Base-by-base conservation (phyloP, 2,113 vertebrate species). In the Oryctolagus cuniculus region DNA sequence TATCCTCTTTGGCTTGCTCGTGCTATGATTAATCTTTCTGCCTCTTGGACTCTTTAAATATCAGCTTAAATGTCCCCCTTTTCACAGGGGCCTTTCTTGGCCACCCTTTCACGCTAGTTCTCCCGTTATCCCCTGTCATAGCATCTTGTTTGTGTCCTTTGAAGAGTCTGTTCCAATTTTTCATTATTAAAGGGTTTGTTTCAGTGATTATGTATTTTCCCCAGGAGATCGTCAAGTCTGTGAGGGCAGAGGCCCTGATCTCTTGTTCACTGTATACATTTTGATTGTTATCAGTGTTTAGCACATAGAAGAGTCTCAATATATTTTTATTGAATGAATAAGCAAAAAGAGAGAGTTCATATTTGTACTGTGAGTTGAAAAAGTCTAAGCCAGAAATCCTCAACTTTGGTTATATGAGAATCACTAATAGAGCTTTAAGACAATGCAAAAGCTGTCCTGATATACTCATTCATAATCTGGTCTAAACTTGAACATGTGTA, bases 371-470 rank as follows among this genome's bases (percentile, higher is more conserved):
- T 80, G 80, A 66, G 29, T 80, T 67, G 27, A 95, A 58, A 75
- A 89, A 31, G 17, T 64, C 67, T 90, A 70, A 91, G 44, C 10
- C 44, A 77, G 27, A 16, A 93, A 63, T 84, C 83, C 17, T 64
- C 70, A 95, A 49, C 31, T 1, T 92, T 80, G 31, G 58, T 53
- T 91, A 75, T 10, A 22, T 74, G 49, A 86, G 36, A 91, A 63
- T 95, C n/a, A 58, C 75, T 83, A 84, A 75, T 31, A 21, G 21
- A 89, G 31, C 24, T 90, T 78, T 87, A 75, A 95, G 91, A 72
- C 5, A 63, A 69, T 95, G 10, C 1, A 13, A 82, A 86, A 22
- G 1, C 10, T 34, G 72, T 29, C 27, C 6, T 16, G 80, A 1
- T 83, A 29, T 85, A 80, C 27, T 80, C 24, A 49, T 66, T 83